Percentiles rank a stretch among this genome's conserved stretches.
Evolutionary conservation across 2,113 vertebrate genomes (phyloP).

Genomic region (Acinonyx jubatus): DNA sequence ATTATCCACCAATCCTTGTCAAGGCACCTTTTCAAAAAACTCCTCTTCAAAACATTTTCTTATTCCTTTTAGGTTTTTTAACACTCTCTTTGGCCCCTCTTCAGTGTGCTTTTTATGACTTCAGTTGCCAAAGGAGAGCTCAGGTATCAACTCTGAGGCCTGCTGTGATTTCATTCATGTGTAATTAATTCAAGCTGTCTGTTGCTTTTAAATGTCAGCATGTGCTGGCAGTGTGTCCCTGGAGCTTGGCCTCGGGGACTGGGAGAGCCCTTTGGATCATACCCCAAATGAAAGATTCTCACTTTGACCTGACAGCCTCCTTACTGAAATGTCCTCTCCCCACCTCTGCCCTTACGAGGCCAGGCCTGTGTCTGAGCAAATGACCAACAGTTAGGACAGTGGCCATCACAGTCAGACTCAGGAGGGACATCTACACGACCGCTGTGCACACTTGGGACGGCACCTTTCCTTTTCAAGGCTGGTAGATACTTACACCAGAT

Average conservation of each 20-base stretch:
- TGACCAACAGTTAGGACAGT: background rate
- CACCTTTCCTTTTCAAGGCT: background rate
- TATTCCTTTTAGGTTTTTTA: slow-evolving; percentile 33
- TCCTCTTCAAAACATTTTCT: slow-evolving; percentile 31
- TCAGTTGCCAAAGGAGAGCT: background rate
- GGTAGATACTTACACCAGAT: background rate
- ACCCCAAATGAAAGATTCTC: background rate
- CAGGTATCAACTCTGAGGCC: slow-evolving; percentile 4
- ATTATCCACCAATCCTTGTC: background rate
- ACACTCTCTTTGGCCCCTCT: slow-evolving; percentile 34
- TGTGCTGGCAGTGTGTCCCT: background rate
- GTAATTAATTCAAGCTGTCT: slow-evolving; percentile 56
- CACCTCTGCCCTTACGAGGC: background rate
- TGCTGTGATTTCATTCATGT: slow-evolving; percentile 16
- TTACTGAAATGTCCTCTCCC: background rate
- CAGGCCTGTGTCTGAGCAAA: background rate
- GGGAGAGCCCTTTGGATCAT: background rate
- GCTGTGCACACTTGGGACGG: fast-evolving
- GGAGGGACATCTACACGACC: background rate
- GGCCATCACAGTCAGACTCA: background rate
- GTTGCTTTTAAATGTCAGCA: background rate
- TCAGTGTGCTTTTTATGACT: slow-evolving; percentile 36
- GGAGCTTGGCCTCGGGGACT: background rate
- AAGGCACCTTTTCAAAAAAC: slow-evolving; percentile 22
- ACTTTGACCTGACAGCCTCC: background rate